Base-by-base conservation (phyloP, 1,140 invertebrate genomes). In the Apis laboriosa region DNA sequence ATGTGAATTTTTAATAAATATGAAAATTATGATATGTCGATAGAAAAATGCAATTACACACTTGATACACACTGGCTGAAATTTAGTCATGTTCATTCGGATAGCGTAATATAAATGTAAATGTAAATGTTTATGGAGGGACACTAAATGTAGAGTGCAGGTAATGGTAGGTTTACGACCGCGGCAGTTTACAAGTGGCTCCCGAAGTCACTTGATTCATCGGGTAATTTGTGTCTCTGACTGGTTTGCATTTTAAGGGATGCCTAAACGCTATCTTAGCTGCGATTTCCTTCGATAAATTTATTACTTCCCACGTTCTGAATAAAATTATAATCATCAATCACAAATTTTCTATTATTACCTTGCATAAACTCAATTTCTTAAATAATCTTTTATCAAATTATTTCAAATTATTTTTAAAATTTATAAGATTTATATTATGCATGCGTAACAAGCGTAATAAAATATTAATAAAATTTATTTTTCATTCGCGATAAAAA, bases 151-250 rank as follows among this genome's bases (percentile, higher is more conserved):
- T 71, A 83, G 66, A 83, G 81, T 77, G 67, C 43, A 51, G 34
- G 81, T 78, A 78, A 83, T 78, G 58, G 75, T 72, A 51, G 76
- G 81, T 78, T 83, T 83, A 83, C 67, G 81, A 78, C 56, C 67
- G 12, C 58, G 53, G 15, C 49, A 77, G 75, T 78, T 83, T 78
- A 83, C 81, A 83, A 77, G 81, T 83, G 67, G 73, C 76, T 58
- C 58, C n/a, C 67, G 43, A 77, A 83, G 81, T 78, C 76, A 64
- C 66, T 60, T 68, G 58, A 77, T 83, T 83, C 81, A 72, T 72
- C 51, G 67, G 58, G 60, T 64, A 72, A 83, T 71, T 77, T 56
- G 28, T 71, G 67, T 56, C 58, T 49, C 51, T 19, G 17, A 64
- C 28, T 53, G 53, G 51, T 71, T 78, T 77, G 75, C 75, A 78